Base-by-base conservation (phyloP, 2,113 vertebrate genomes). In the Astatotilapia flaviijosephi region DNA sequence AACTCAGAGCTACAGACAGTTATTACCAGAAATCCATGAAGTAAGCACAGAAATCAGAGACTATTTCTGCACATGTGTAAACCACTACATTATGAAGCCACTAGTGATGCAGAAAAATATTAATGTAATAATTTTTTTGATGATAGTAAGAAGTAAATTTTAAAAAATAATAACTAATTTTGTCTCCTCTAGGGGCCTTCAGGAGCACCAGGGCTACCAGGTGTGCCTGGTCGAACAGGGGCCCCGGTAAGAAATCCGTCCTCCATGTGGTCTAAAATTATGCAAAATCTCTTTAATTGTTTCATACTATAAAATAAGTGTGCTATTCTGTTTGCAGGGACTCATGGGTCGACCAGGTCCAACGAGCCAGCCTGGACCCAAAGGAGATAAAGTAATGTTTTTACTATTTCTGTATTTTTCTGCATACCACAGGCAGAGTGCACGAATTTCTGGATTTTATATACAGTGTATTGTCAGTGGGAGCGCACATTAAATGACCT, bases 271-370 rank as follows among this genome's bases (percentile, higher is more conserved):
- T 77, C 73, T 51, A 51, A 77, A 49, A 77, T 77, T 13, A 49
- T 77, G 15, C 15, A 19, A 19, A 31, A 17, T 49, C 70, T 77
- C 10, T 77, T 51, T 75, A 19, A 28, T 49, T 33, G 49, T 51
- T 77, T 77, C 45, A 77, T n/a, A 51, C 17, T 11, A 33, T 47
- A 33, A 51, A n/a, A 17, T 45, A 23, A 54, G 10, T 6, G 60
- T 79, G 21, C 5, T 86, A 15, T 62, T 92, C 11, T 95, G 26
- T 96, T 95, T 95, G 79, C 93, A 99, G 98, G 98, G 98, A 21
- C 86, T 96, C 23, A 84, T 97, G 90, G 98, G 98, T 92, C 97
- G 98, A 96, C 96, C 97, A 9, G 98, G 98, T 92, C 96, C 97
- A 37, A 95, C 96, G 80, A 98, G 98, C 5, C 92, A 91, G 37